Base-by-base conservation (phyloP, 2,113 vertebrate genomes). In the Bambusicola thoracicus region DNA sequence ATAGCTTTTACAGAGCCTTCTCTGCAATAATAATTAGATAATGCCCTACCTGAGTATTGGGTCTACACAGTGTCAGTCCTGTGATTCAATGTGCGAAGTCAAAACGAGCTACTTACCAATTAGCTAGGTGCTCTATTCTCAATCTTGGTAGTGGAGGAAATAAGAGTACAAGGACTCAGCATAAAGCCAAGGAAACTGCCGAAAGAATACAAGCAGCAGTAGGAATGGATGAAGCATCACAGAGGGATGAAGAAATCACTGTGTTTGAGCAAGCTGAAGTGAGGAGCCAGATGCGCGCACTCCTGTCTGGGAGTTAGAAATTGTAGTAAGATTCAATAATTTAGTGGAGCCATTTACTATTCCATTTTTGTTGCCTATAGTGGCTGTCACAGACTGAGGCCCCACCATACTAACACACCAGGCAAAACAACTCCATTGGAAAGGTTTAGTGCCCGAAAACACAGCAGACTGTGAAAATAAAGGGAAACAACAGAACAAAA, bases 261-360 rank as follows among this genome's bases (percentile, higher is more conserved):
- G 20, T 70, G 43, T 0, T 75, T 80, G 34, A 58, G 59, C 38
- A 0, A 4, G 30, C 69, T 67, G 59, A 72, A 76, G 58, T 24
- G 22, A 1, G 4, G 63, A 79, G 72, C 40, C 51, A 75, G 38
- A 48, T 46, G n/a, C 46, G 58, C 1, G 1, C 10, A 27, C 11
- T 62, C 4, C 15, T 34, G 25, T 38, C 44, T 21, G n/a, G 66
- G 73, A 49, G 55, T 74, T 38, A 63, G 82, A 86, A 80, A 51
- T 30, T 61, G 6, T 51, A 79, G 36, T 53, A 72, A 76, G 62
- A 91, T 89, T 69, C 81, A 91, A 66, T 82, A 85, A 92, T 87
- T 84, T 87, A 92, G 81, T 17, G 24, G 38, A 59, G 30, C 53
- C 75, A 66, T 81, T 93, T 81, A 48, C 53, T 75, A 24, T 61